A percentile compares a stretch with the other conserved stretches of the same genome.
These are phyloP conservation scores for Papilio gigon DNA, from an alignment of 2,888 invertebrate species.

Conservation along the genomic window DNA sequence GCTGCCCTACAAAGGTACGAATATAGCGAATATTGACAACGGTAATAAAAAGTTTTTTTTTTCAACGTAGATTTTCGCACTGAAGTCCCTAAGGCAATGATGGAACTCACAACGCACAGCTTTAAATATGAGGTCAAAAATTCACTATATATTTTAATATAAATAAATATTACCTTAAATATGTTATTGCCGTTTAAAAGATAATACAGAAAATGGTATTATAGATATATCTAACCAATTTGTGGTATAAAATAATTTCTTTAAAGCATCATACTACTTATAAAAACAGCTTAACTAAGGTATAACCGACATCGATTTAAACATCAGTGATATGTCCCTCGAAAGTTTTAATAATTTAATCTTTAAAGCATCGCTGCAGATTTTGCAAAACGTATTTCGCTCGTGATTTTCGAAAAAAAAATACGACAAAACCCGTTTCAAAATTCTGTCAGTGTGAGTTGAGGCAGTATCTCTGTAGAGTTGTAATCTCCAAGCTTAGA, in stretches of 20 bases:
- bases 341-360: too few relatives aligned
- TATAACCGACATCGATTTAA: too few relatives aligned
- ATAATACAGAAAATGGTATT: too few relatives aligned
- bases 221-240: too few relatives aligned
- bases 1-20: constrained; percentile 23
- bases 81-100: constrained; percentile 25
- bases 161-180: too few relatives aligned
- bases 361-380: too few relatives aligned
- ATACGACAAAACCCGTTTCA: neutral
- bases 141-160: neutral
- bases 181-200: too few relatives aligned
- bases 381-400: too few relatives aligned
- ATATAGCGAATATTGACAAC: constrained; percentile 24
- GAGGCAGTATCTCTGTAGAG: constrained; percentile 24
- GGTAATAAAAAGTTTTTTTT: constrained; percentile 23
- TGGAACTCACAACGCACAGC: constrained; percentile 4
- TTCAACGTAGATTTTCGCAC: constrained; percentile 14
- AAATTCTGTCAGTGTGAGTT: constrained; percentile 24
- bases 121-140: neutral
- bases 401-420: neutral
- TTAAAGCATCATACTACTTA: too few relatives aligned
- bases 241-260: too few relatives aligned
- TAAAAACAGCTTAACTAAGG: too few relatives aligned
- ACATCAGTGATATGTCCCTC: too few relatives aligned
- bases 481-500: constrained; percentile 38